These are phyloP conservation scores for Hydrophis major DNA, from an alignment of 2,797 vertebrate species.

Conservation along the genomic window DNA sequence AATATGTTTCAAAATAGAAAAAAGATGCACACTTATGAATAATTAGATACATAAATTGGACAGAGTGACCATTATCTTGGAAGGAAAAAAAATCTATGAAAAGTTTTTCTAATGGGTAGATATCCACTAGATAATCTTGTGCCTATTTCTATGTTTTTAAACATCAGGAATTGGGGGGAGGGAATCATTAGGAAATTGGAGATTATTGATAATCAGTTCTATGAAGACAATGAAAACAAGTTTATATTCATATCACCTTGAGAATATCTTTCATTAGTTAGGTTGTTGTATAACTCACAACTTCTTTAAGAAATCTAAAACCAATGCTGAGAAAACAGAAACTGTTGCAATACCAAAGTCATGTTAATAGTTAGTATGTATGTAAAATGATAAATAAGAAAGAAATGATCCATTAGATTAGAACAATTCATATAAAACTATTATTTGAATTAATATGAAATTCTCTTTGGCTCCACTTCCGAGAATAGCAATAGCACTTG, in stretches of 20 bases:
- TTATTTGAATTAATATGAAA: neutral
- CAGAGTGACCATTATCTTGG: neutral
- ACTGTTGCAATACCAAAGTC: neutral
- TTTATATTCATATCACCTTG: neutral
- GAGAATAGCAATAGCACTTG: neutral
- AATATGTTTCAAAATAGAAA: neutral
- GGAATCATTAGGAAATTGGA: neutral
- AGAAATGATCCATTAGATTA: conserved; percentile 7
- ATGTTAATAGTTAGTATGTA: neutral
- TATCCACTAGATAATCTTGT: neutral
- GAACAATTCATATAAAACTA: conserved; percentile 27
- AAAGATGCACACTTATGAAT: neutral
- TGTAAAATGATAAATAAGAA: neutral
- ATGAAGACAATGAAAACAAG: neutral
- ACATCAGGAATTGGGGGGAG: neutral
- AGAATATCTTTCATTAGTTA: neutral
- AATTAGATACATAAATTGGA: neutral
- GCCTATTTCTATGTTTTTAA: neutral
- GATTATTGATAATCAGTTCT: neutral
- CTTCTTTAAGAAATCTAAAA: neutral
- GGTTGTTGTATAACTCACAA: neutral
- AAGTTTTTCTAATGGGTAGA: neutral
- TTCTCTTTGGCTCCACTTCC: neutral
- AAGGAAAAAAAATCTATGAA: neutral
- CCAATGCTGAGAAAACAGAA: neutral